Base-by-base conservation (phyloP, 2,113 vertebrate species). In the Scolopax mira region DNA sequence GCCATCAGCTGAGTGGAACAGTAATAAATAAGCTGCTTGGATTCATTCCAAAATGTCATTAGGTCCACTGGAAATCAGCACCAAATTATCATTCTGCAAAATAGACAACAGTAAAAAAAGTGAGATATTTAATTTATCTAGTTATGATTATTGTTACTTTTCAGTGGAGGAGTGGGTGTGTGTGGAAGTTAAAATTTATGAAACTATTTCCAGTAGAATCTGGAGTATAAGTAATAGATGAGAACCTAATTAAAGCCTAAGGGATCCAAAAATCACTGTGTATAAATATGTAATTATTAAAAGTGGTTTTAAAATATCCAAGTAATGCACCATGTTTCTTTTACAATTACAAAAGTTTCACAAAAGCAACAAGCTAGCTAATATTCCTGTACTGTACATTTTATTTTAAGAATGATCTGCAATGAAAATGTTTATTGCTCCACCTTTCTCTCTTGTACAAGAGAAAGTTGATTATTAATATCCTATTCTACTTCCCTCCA, bases 221-320 rank as follows among this genome's bases (percentile, higher is more conserved):
- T 79, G 24, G 64, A 77, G 51, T 67, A 33, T 61, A 85, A 86
- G 35, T 83, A 95, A 82, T 66, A 78, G 4, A 35, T 86, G 25
- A 92, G 39, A 89, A 71, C 81, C 54, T 95, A 95, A 97, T 97
- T 97, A 96, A 96, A 96, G 19, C 61, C 75, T 51, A 84, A 85
- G 46, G 41, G 71, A 93, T 91, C 90, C 9, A 96, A 66, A 97
- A 94, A 92, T 97, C 35, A 92, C 54, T 90, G 37, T 80, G 39
- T 88, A 70, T 90, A 90, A 84, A 94, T 87, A 86, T 52, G 24
- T 89, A 93, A 93, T 70, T 95, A 70, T 89, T 35, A 77, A 79
- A 89, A 88, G 23, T 73, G 4, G 48, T 89, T 91, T 73, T 37
- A 89, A 97, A 80, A 58, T 64, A 81, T 66, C 57, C 60, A 85